Conservation (phyloP, 37 sponge, comb jelly and placozoan species). For the Halichondria panicea region DNA sequence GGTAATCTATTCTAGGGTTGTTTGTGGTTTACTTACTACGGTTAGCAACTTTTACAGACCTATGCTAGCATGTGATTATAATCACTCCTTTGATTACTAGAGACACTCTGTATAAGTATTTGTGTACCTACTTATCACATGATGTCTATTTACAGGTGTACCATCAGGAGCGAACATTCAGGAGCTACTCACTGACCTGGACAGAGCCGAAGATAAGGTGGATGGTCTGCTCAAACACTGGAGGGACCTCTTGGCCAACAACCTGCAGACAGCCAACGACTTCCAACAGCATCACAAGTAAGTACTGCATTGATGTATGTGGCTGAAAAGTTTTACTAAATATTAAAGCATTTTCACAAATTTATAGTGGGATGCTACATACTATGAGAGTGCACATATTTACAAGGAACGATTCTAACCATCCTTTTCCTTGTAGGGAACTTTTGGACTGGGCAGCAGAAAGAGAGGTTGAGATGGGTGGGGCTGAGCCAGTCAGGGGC, state of each 20-base stretch:
- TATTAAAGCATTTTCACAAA: too few relatives aligned
- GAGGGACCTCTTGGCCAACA: constrained; percentile 23
- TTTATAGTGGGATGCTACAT: too few relatives aligned
- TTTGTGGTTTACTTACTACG: too few relatives aligned
- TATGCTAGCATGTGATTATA: too few relatives aligned
- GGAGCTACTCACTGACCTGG: constrained; percentile 5
- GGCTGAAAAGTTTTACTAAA: too few relatives aligned
- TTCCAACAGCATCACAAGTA: constrained; percentile 36
- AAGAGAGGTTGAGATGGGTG: constrained; percentile 13
- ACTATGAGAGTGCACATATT: too few relatives aligned
- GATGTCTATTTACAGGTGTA: constrained; percentile 8
- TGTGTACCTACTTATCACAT: too few relatives aligned
- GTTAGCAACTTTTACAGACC: too few relatives aligned
- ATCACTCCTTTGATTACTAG: too few relatives aligned
- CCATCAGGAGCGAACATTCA: constrained; percentile 10
- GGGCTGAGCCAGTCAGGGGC: constrained; percentile 26
- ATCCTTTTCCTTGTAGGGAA: not conserved
- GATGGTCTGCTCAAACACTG: constrained; percentile 17
- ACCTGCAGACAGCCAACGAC: constrained; percentile 41
- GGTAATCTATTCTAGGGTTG: too few relatives aligned
- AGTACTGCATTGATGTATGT: not conserved
- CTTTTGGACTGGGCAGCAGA: constrained; percentile 36
- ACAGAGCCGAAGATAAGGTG: constrained; percentile 6
- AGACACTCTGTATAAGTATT: too few relatives aligned
- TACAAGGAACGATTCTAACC: too few relatives aligned